Base-by-base conservation (phyloP, 1,140 invertebrate genomes). In the Bombus balteatus region DNA sequence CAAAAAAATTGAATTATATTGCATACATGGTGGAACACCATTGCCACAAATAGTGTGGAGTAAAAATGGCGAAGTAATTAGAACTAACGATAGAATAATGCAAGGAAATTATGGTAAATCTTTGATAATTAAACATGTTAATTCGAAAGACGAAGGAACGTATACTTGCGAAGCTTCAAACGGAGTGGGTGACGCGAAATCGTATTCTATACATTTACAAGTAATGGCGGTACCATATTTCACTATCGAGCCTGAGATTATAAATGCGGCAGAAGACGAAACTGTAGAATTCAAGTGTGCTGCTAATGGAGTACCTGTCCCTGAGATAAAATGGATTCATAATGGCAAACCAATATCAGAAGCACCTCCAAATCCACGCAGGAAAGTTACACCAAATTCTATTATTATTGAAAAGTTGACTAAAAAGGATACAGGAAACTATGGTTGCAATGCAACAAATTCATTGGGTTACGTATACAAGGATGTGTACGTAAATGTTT, bases 391-490 rank as follows among this genome's bases (percentile, higher is more conserved):
- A 0, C 92, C 96, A 1, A 97, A 98, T 93, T 97, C 96, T 59
- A 98, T 99, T 68, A 96, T 97, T 4, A 98, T 99, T 86, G 96
- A 97, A 25, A 97, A 97, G 89, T 95, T 99, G 34, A 96, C 96
- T 32, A 99, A 98, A 94, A 96, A 96, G 66, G 99, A 99, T 94
- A 99, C 99, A 12, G 99, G 98, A 83, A 99, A 99, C 94, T 99
- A 99, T 93, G 99, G 99, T 73, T 99, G 99, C 95, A 99, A 99
- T 95, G 99, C 99, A 1, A 99, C 99, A 84, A 99, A 99, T 94
- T 98, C 97, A n/a, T 96, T 98, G 88, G 99, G 99, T 53, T 99
- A 99, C 95, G 98, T 99, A 25, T 99, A 99, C 95, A 98, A 98
- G 93, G 99, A 99, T 96, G 98, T 99, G 68, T 99, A 98, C 92